Percentiles rank a stretch among this genome's conserved stretches.
These are phyloP conservation scores for Odobenus rosmarus DNA, from an alignment of 2,113 vertebrate genomes.

Conservation along the genomic window DNA sequence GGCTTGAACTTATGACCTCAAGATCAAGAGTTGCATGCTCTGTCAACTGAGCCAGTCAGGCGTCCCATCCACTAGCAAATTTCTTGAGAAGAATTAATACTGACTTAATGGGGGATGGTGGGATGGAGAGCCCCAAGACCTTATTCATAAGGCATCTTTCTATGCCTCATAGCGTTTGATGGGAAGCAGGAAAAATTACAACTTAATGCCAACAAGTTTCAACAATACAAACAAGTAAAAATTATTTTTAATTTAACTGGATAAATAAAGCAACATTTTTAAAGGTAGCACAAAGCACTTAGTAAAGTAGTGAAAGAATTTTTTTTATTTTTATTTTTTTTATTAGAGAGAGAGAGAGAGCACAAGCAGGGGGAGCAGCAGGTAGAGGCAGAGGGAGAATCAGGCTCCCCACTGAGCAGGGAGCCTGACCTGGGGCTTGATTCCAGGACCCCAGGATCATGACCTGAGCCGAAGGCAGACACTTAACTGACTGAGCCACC, in stretches of 20 bases:
- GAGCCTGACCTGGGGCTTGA: too few relatives aligned
- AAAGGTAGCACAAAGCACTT: not conserved
- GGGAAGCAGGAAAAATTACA: not conserved
- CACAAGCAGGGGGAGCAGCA: too few relatives aligned
- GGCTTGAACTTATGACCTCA: not conserved
- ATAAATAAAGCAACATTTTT: not conserved
- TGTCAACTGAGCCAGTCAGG: not conserved
- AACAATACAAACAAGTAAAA: not conserved
- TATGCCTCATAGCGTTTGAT: not conserved
- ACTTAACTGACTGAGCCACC: too few relatives aligned
- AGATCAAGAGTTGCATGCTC: not conserved
- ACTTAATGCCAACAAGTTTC: not conserved
- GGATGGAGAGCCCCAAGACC: not conserved
- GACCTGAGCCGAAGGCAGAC: too few relatives aligned
- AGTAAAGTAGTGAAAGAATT: not conserved
- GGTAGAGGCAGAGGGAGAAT: too few relatives aligned
- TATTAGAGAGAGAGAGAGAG: too few relatives aligned
- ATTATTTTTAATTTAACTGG: constrained; percentile 1
- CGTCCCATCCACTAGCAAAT: not conserved
- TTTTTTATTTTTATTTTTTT: too few relatives aligned
- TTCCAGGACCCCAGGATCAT: too few relatives aligned
- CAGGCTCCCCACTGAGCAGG: too few relatives aligned
- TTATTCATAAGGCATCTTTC: not conserved
- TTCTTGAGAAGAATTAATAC: not conserved
- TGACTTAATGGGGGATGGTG: not conserved